These are phyloP conservation scores for Calliopsis andreniformis DNA, from an alignment of 1,140 invertebrate species.

Conservation along the genomic window DNA sequence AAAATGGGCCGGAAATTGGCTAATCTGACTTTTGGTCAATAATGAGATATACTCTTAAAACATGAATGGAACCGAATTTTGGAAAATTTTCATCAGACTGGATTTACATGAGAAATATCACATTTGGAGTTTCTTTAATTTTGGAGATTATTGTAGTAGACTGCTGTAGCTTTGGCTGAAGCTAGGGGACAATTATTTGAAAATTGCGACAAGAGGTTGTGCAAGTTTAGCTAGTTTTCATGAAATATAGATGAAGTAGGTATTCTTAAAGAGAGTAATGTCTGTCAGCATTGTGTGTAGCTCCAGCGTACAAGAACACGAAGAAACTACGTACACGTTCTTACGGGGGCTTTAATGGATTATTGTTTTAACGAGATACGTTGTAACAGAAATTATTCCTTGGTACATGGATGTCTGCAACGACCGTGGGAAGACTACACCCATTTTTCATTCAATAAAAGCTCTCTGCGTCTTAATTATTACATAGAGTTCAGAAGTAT, in stretches of 20 bases:
- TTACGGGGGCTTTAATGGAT: constrained; percentile 1
- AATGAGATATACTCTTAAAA: not conserved
- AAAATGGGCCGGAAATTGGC: constrained; percentile 12
- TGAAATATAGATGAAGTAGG: not conserved
- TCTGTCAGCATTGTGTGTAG: not conserved
- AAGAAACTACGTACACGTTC: not conserved
- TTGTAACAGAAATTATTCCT: constrained; percentile 12
- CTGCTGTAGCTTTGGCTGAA: too few relatives aligned
- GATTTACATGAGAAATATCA: too few relatives aligned
- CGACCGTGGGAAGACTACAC: constrained; percentile 15
- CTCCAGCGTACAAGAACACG: not conserved
- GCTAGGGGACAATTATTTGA: too few relatives aligned
- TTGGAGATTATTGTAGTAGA: too few relatives aligned
- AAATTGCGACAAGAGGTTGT: too few relatives aligned
- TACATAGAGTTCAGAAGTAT: not conserved
- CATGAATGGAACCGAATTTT: not conserved
- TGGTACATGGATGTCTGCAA: not conserved
- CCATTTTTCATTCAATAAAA: constrained; percentile 45
- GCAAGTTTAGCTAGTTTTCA: not conserved
- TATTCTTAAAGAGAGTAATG: not conserved
- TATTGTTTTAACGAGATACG: constrained; percentile 20
- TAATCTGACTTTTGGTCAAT: not conserved
- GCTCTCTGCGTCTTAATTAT: not conserved
- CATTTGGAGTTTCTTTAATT: too few relatives aligned
- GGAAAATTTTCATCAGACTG: too few relatives aligned